phyloP scores from a whole-genome alignment of 2,888 invertebrate genomes.

The Drosophila mercatorum region DNA sequence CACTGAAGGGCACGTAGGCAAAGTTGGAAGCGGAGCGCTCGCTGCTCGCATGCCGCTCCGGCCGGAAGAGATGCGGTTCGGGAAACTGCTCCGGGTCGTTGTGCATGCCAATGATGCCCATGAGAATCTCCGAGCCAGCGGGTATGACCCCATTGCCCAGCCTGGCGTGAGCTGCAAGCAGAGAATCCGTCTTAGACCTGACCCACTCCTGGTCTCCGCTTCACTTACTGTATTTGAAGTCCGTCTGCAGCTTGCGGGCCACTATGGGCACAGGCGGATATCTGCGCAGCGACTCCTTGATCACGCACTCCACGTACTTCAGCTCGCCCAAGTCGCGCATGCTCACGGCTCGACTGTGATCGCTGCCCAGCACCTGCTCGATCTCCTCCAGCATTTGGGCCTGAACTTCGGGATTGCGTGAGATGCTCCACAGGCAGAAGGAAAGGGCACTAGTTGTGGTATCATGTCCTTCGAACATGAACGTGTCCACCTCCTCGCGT shows the following conservation, averaged over 20 bases:
- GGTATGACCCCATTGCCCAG: slow-evolving; percentile 71
- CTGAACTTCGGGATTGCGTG: slow-evolving; percentile 79
- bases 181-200: neutral
- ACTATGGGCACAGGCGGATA: slow-evolving; percentile 88
- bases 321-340: slow-evolving; percentile 66
- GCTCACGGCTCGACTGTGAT: slow-evolving; percentile 54
- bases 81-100: slow-evolving; percentile 48
- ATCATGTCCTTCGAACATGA: slow-evolving; percentile 88
- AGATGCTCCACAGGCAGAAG: slow-evolving; percentile 73
- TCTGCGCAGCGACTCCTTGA: slow-evolving; percentile 88
- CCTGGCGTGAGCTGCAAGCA: slow-evolving; percentile 49
- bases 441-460: slow-evolving; percentile 80
- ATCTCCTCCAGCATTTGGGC: slow-evolving; percentile 74
- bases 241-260: slow-evolving; percentile 84
- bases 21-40: slow-evolving; percentile 55
- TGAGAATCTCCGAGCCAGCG: slow-evolving; percentile 63
- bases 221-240: slow-evolving; percentile 86
- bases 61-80: slow-evolving; percentile 68
- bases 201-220: neutral
- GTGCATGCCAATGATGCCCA: slow-evolving; percentile 62
- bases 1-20: slow-evolving; percentile 78
- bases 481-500: slow-evolving; percentile 89
- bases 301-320: slow-evolving; percentile 86
- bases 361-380: slow-evolving; percentile 60
- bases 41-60: slow-evolving; percentile 65